These are phyloP conservation scores for Cheirogaleus major DNA, from an alignment of 2,797 vertebrate genomes.

Conservation along the genomic window DNA sequence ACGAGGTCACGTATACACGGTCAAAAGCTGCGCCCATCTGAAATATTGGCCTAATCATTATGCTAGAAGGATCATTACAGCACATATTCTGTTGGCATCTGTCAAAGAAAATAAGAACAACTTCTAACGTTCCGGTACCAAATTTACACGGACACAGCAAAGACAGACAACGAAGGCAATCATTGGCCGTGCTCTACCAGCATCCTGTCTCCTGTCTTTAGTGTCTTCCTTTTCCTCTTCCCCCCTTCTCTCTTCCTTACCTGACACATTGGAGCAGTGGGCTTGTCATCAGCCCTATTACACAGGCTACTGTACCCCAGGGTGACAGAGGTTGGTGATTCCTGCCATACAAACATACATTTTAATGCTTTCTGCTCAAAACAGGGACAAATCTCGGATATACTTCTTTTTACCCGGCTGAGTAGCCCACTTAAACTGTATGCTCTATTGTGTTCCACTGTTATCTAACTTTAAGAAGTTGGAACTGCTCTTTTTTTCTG, in stretches of 20 bases:
- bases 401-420: conserved; percentile 46
- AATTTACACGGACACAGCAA: not conserved
- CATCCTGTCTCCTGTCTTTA: not conserved
- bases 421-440: conserved; percentile 56
- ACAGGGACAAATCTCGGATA: not conserved
- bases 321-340: not conserved
- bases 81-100: not conserved
- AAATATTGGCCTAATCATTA: not conserved
- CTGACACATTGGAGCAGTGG: accelerated
- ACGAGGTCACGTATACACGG: not conserved
- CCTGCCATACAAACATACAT: not conserved
- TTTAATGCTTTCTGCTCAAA: conserved; percentile 3
- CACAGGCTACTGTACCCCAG: not conserved
- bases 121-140: not conserved
- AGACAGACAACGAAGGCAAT: not conserved
- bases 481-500: conserved; percentile 53
- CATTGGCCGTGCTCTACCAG: not conserved
- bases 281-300: not conserved
- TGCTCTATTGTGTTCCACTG: conserved; percentile 40
- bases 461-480: conserved; percentile 69
- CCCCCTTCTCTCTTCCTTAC: not conserved
- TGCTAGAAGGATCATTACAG: not conserved
- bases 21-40: not conserved
- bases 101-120: not conserved
- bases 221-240: not conserved